phyloP scores from a whole-genome alignment of 2,888 invertebrate species.

The Watsonalla binaria region DNA sequence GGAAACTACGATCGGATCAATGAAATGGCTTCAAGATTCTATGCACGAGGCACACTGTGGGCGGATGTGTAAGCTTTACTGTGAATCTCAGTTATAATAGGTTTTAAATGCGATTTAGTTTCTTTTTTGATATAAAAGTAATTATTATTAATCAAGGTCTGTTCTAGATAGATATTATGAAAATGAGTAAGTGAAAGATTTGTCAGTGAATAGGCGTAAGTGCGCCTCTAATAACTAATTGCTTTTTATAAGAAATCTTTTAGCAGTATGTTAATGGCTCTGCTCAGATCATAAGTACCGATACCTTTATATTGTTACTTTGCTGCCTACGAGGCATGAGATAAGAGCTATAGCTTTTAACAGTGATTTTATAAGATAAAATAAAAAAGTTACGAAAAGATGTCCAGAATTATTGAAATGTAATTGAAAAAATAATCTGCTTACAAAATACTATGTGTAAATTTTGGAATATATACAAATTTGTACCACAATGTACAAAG shows the following conservation, averaged over 20 bases:
- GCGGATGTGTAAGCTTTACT: not conserved
- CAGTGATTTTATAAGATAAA: not conserved
- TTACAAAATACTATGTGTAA: conserved; percentile 4
- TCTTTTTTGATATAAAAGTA: no score
- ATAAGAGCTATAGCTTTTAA: not conserved
- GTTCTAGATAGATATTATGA: no score
- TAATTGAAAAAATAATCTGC: not conserved
- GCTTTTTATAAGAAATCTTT: no score
- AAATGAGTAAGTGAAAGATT: no score
- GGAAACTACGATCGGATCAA: conserved; percentile 20
- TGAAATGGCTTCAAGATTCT: not conserved
- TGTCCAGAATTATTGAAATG: not conserved
- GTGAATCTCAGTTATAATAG: not conserved
- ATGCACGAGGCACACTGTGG: not conserved
- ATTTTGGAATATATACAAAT: conserved; percentile 18
- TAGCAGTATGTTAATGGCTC: no score
- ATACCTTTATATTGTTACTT: no score
- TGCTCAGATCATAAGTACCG: no score
- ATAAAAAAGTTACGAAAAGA: not conserved
- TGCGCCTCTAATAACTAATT: no score
- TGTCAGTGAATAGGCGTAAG: no score
- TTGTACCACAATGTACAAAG: not conserved
- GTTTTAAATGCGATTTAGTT: not conserved
- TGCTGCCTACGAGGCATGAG: no score
- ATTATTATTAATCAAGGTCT: no score